Evolutionary conservation across 2,888 invertebrate genomes (phyloP), one percentile per base, ranked within the genome.

Genomic region (Sclerodermus sp.): DNA sequence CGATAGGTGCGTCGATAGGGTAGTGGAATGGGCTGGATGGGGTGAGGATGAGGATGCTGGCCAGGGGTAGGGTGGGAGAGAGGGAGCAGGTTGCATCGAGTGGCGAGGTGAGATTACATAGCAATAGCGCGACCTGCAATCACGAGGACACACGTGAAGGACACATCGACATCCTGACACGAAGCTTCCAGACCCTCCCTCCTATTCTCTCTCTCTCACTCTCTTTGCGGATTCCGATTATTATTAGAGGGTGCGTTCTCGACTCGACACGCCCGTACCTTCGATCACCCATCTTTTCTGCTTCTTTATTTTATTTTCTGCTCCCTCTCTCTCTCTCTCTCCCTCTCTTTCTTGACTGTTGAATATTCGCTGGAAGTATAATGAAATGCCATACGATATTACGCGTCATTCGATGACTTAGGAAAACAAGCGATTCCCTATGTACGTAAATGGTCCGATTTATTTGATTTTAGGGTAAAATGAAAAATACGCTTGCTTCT

Each of bases 91-190:
- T 6, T 6, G 43, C 38, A 34, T 48, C 54, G 51, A 58, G 57
- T 55, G 52, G 57, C 62, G 53, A 57, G 57, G 58, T 55, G 66
- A 67, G 68, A 71, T 71, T 70, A 68, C 68, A 64, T 63, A 67
- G 67, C 60, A 68, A 64, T 63, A 57, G 63, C 61, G 55, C 58
- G 68, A 64, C 63, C 64, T 67, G 69, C 68, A 70, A 72, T 72
- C 71, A 70, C 57, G 59, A 50, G 65, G 61, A 69, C 64, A 64
- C 57, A 58, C 61, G 63, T 59, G 64, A 57, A 58, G 55, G 57
- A 59, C n/a, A n/a, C n/a, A n/a, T 53, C 64, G 64, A 63, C 66
- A 66, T 66, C 65, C 60, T 62, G 58, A 51, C 56, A 53, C 43
- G 52, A 53, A 57, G 55, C 53, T 52, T 53, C 49, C 41, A 4